Conservation (phyloP, 2,797 vertebrate genomes). For the Thunnus albacares region DNA sequence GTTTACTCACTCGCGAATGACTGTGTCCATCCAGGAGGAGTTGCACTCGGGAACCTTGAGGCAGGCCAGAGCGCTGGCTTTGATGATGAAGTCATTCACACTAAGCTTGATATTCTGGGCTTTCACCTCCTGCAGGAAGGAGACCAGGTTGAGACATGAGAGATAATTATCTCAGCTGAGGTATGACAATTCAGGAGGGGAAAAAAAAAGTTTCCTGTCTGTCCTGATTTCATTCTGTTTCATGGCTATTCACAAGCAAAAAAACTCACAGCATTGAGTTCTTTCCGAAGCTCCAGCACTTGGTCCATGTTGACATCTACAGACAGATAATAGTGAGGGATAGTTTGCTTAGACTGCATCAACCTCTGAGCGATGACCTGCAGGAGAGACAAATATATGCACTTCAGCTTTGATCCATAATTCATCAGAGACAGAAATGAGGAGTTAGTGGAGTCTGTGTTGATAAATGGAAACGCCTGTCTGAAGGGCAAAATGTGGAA, state of each 20-base stretch:
- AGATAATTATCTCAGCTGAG: conserved; percentile 8
- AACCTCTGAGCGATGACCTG: conserved; percentile 98
- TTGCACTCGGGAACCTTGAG: conserved; percentile 98
- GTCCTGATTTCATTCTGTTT: background rate
- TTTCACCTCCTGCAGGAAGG: conserved; percentile 88
- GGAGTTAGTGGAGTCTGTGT: conserved; percentile 5
- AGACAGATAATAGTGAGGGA: conserved; percentile 99
- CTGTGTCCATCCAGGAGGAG: conserved; percentile 98
- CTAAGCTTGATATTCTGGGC: conserved; percentile 94
- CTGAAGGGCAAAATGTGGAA: conserved; percentile 47
- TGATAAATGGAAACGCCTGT: conserved; percentile 34
- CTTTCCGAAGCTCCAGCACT: conserved; percentile 92
- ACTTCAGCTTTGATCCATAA: conserved; percentile 54
- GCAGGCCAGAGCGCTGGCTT: conserved; percentile 96
- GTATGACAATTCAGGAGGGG: background rate
- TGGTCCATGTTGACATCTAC: conserved; percentile 96
- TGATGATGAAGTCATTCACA: conserved; percentile 98
- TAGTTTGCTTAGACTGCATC: conserved; percentile 98
- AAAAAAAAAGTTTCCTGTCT: background rate
- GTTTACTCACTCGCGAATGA: conserved; percentile 96
- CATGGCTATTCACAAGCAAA: background rate
- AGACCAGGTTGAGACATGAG: background rate
- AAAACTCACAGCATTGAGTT: conserved; percentile 92
- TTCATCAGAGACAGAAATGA: conserved; percentile 39
- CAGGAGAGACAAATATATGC: conserved; percentile 29